These are phyloP conservation scores for Drosophila nebulosa DNA, from an alignment of 1,140 invertebrate genomes.

Conservation along the genomic window DNA sequence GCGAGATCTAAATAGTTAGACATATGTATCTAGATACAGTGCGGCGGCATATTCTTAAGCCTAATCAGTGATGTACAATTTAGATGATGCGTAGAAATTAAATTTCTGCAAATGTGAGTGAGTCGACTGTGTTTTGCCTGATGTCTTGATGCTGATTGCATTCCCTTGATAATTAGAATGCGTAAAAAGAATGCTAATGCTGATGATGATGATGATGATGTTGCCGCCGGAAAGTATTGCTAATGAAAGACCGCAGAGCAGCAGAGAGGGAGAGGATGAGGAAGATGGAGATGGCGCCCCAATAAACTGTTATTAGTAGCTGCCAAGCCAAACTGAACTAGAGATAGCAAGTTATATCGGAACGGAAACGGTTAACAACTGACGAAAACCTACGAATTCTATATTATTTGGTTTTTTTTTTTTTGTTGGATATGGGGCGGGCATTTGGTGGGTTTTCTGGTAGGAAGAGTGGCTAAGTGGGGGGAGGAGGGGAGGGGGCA, in stretches of 20 bases:
- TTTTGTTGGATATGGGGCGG: not conserved
- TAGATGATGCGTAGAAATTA: constrained; percentile 51
- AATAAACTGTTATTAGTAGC: constrained; percentile 13
- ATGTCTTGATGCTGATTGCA: not conserved
- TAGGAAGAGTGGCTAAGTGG: not conserved
- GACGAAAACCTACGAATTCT: constrained; percentile 30
- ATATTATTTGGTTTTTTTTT: constrained; percentile 8
- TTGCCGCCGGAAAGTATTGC: constrained; percentile 37
- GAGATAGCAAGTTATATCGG: not conserved
- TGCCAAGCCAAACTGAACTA: not conserved
- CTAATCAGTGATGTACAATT: constrained; percentile 49
- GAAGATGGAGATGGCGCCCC: constrained; percentile 11
- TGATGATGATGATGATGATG: not conserved
- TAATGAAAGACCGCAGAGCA: constrained; percentile 50
- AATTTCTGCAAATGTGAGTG: constrained; percentile 5
- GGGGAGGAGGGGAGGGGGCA: not conserved
- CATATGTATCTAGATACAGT: too few relatives aligned
- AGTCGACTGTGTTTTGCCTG: not conserved
- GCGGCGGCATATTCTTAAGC: not conserved
- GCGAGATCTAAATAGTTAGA: too few relatives aligned
- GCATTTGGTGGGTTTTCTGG: not conserved
- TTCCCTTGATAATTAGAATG: constrained; percentile 3
- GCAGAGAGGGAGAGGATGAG: too few relatives aligned
- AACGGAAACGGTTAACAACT: constrained; percentile 31
- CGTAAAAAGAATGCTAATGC: not conserved